Evolutionary conservation across 2,113 vertebrate species (phyloP).

Genomic region (Chaetorhynchus papuensis): DNA sequence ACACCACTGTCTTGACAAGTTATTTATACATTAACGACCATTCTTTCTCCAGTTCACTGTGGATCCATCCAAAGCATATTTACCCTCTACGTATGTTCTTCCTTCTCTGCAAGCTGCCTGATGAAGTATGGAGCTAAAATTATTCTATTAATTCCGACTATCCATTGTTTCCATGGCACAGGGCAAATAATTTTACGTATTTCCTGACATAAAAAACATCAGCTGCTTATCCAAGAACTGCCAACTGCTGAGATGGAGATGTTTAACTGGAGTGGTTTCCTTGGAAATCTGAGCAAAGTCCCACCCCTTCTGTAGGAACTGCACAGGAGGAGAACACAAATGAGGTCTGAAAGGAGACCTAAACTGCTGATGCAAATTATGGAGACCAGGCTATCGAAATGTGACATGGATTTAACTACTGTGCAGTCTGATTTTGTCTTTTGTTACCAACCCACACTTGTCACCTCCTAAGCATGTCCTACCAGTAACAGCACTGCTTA

Average conservation of each 20-base stretch:
- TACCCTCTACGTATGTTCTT: rapidly evolving
- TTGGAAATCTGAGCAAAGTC: not conserved
- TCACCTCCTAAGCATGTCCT: not conserved
- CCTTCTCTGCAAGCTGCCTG: not conserved
- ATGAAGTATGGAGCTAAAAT: not conserved
- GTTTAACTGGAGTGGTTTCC: not conserved
- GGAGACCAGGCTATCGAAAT: not conserved
- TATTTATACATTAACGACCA: not conserved
- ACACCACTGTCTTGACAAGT: not conserved
- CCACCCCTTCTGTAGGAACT: not conserved
- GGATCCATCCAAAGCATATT: not conserved
- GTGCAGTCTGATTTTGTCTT: not conserved
- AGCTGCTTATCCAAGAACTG: not conserved
- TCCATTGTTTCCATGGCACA: not conserved
- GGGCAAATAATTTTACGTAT: not conserved
- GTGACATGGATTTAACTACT: not conserved
- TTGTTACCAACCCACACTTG: not conserved
- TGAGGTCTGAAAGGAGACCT: not conserved
- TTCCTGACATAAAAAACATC: not conserved
- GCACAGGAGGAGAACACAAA: not conserved
- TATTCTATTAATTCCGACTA: not conserved
- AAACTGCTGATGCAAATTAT: not conserved
- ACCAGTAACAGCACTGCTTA: not conserved
- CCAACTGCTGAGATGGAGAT: not conserved
- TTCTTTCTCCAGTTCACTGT: not conserved